A percentile compares a stretch with the other conserved stretches of the same genome.
These are phyloP conservation scores for Ennomos quercinarius DNA, from an alignment of 2,888 invertebrate genomes.

Conservation along the genomic window DNA sequence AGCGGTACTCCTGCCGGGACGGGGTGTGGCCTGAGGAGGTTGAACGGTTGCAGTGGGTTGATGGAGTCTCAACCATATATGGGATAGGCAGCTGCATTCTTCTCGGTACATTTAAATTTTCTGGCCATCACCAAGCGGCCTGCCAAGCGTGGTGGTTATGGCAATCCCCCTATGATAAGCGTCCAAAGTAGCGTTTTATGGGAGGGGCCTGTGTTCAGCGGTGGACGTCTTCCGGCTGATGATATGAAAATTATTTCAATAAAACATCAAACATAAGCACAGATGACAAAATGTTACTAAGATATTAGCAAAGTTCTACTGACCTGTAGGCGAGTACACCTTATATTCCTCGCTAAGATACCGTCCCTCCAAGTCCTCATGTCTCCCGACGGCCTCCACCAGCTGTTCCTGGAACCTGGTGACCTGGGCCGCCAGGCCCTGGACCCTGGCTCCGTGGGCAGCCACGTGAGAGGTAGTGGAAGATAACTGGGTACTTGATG, in stretches of 20 bases:
- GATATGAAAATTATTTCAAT: too few relatives aligned
- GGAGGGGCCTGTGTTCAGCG: too few relatives aligned
- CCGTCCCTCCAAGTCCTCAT: constrained; percentile 54
- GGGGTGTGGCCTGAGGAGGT: constrained; percentile 91
- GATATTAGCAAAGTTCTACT: constrained; percentile 27
- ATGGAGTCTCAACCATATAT: too few relatives aligned
- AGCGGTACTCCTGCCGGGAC: constrained; percentile 86
- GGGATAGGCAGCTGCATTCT: too few relatives aligned
- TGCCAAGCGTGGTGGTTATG: too few relatives aligned
- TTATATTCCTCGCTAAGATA: constrained; percentile 65
- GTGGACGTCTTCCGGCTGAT: background rate
- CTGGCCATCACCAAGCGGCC: too few relatives aligned
- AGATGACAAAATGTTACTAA: too few relatives aligned
- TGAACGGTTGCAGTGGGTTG: too few relatives aligned
- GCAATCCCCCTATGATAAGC: too few relatives aligned
- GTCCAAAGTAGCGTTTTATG: too few relatives aligned
- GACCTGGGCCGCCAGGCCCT: constrained; percentile 23
- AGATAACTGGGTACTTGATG: background rate
- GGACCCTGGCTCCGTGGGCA: background rate
- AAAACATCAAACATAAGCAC: too few relatives aligned
- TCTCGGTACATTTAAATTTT: too few relatives aligned
- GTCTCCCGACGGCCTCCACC: constrained; percentile 30
- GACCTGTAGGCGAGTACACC: constrained; percentile 73
- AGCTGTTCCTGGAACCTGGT: constrained; percentile 31
- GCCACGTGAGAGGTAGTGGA: background rate